Base-by-base conservation (phyloP, 2,888 invertebrate genomes). In the Formica aserva region DNA sequence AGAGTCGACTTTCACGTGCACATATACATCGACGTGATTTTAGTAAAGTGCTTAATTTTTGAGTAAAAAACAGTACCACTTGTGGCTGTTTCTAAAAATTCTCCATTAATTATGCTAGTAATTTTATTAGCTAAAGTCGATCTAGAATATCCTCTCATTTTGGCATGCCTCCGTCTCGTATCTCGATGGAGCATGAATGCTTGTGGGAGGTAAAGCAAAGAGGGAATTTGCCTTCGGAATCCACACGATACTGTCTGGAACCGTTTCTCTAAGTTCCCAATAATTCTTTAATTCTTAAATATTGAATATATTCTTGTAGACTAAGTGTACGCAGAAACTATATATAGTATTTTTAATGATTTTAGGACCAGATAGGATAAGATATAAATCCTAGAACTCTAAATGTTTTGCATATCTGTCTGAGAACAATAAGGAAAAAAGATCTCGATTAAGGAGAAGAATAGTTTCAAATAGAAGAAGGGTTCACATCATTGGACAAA, bases 211-310 rank as follows among this genome's bases (percentile, higher is more conserved):
- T 95, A 97, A 90, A 97, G 94, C 90, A 95, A 95, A 92, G 89
- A 91, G 96, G 96, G 96, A 96, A 96, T 95, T 92, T 97, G 97
- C 97, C 97, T 97, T 97, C 97, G 97, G 97, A 97, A 97, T 97
- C 96, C 97, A 97, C 96, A 96, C 96, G 88, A 92, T 90, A 91
- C 91, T 96, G 96, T 96, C 97, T 97, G 97, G 96, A 97, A 96
- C 96, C 97, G 97, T 97, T 96, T 97, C 97, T 97, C 97, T 95
- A 95, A 95, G 95, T 96, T 95, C 96, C 96, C 96, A 84, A 96
- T 96, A 96, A 74, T 57, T 45, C 6, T 32, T 63, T 65, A 63
- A 69, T 57, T 8, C 4, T 41, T n/a, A n/a, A 22, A 15, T 45
- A 38, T 18, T 32, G 15, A 18, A 11, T 18, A 15, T 13, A 74